These are phyloP conservation scores for Pedetes capensis DNA, from an alignment of 2,113 vertebrate genomes.

Conservation along the genomic window DNA sequence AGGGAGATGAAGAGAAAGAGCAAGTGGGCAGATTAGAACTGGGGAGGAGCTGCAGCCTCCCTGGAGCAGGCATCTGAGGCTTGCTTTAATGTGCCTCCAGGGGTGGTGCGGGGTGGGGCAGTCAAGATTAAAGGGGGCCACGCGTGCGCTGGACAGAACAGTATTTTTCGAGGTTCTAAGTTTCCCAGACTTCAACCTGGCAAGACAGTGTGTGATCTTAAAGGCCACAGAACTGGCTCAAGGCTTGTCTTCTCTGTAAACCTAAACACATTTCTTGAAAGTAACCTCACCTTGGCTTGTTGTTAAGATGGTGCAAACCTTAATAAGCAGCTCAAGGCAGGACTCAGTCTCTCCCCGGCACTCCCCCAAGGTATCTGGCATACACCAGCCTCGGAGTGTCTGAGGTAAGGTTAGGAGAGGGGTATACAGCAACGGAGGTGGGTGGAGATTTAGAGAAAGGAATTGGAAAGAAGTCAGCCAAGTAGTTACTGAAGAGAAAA, in stretches of 20 bases:
- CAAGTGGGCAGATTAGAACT: neutral
- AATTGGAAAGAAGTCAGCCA: slow-evolving; percentile 12
- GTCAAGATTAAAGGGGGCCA: slow-evolving; percentile 12
- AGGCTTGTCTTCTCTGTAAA: neutral
- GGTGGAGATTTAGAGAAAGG: neutral
- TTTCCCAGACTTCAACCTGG: neutral
- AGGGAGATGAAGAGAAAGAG: slow-evolving; percentile 36
- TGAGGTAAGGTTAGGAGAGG: too few relatives aligned
- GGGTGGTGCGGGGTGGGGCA: neutral
- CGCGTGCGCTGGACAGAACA: neutral
- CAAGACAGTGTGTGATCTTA: neutral
- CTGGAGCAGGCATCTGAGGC: neutral
- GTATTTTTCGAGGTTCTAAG: neutral
- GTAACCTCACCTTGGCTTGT: neutral
- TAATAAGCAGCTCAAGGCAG: neutral
- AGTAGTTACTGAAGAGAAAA: slow-evolving; percentile 22
- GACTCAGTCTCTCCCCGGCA: neutral
- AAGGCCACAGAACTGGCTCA: neutral
- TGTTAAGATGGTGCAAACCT: neutral
- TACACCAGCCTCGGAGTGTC: neutral
- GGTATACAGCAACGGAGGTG: too few relatives aligned
- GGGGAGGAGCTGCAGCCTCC: neutral
- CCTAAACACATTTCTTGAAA: neutral
- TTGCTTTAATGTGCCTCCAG: slow-evolving; percentile 69
- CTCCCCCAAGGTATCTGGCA: neutral